Evolutionary conservation across 2,888 invertebrate genomes (phyloP).

Genomic region (Himalopsyche japonica): DNA sequence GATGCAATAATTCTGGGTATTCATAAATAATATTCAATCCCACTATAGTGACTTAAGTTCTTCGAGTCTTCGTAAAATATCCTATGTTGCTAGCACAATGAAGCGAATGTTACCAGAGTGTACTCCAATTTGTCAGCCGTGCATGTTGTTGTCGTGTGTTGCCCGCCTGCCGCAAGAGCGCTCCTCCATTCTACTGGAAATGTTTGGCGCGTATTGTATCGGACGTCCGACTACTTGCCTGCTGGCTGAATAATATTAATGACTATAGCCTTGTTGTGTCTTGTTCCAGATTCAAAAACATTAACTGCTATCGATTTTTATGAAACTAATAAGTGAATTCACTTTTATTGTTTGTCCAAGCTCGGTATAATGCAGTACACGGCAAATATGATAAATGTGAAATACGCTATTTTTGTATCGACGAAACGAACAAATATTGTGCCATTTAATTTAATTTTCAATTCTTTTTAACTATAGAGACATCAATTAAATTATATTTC

Average conservation of each 20-base stretch:
- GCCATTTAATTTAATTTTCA: too few species aligned
- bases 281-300: background rate
- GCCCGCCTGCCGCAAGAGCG: background rate
- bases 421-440: too few species aligned
- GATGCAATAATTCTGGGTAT: too few species aligned
- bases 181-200: background rate
- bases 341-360: too few species aligned
- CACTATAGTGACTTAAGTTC: too few species aligned
- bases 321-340: too few species aligned
- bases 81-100: background rate
- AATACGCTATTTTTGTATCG: too few species aligned
- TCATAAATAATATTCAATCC: too few species aligned
- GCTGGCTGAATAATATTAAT: background rate
- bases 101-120: slow-evolving; percentile 19
- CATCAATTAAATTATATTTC: too few species aligned
- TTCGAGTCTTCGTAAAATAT: background rate
- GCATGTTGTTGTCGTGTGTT: background rate
- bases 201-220: background rate
- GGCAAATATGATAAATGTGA: too few species aligned
- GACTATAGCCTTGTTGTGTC: background rate
- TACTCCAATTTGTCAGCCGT: slow-evolving; percentile 19
- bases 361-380: too few species aligned
- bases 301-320: background rate
- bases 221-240: background rate
- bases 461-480: too few species aligned